phyloP scores from a whole-genome alignment of 1,140 invertebrate genomes.

The Scaptomyza pallida region DNA sequence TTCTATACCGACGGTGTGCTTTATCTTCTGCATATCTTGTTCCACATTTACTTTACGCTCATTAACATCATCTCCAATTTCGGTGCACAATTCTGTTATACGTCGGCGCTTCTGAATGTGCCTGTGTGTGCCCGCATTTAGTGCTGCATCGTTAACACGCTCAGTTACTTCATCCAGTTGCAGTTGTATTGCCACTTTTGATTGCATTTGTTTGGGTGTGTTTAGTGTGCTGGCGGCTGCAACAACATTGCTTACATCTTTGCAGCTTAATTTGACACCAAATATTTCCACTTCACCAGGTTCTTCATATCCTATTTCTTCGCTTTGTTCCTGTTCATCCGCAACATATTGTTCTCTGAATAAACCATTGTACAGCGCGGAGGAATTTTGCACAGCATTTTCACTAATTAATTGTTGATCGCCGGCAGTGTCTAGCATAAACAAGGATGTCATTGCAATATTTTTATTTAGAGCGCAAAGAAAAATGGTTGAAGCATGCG shows the following conservation, averaged over 20 bases:
- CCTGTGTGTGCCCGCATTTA: conserved; percentile 41
- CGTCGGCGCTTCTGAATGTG: conserved; percentile 56
- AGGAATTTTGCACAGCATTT: neutral
- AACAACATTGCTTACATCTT: conserved; percentile 35
- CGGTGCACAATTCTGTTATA: conserved; percentile 84
- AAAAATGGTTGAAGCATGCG: conserved; percentile 29
- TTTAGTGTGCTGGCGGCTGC: neutral
- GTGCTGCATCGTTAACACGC: conserved; percentile 36
- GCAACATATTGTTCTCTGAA: conserved; percentile 1
- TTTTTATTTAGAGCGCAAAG: neutral
- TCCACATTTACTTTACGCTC: conserved; percentile 84
- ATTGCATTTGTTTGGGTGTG: neutral
- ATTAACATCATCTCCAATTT: conserved; percentile 74
- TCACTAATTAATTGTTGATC: conserved; percentile 60
- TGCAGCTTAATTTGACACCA: conserved; percentile 53
- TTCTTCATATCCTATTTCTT: conserved; percentile 35
- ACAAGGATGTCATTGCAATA: conserved; percentile 62
- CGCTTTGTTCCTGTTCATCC: conserved; percentile 24
- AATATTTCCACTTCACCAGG: conserved; percentile 58
- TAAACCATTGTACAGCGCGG: conserved; percentile 18
- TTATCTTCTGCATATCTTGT: conserved; percentile 87
- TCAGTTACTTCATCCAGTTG: conserved; percentile 41
- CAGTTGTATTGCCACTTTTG: conserved; percentile 39
- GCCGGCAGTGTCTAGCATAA: conserved; percentile 76
- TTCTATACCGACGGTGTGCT: conserved; percentile 88